Evolutionary conservation across 2,888 invertebrate species (phyloP).

Genomic region (Lasioglossum oenotherae): DNA sequence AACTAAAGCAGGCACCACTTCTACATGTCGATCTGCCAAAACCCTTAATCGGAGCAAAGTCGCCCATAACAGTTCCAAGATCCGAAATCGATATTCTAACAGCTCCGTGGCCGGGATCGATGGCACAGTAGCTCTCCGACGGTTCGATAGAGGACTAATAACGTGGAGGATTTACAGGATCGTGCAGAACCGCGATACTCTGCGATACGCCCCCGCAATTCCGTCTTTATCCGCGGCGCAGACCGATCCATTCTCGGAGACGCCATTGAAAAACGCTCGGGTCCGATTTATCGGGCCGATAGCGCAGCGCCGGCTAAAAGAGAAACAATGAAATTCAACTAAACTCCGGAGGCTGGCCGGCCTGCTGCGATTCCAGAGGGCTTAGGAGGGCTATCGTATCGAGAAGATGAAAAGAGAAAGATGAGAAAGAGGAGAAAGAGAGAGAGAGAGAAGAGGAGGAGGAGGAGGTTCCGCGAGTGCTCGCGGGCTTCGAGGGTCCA

Average conservation of each 20-base stretch:
- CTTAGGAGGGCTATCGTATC: neutral
- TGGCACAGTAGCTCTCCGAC: neutral
- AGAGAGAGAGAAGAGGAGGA: neutral
- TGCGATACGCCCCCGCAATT: conserved; percentile 9
- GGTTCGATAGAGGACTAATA: conserved; percentile 38
- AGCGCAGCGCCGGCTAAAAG: conserved; percentile 47
- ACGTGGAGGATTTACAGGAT: conserved; percentile 39
- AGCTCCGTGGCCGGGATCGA: neutral
- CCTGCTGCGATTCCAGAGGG: neutral
- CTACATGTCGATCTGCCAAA: neutral
- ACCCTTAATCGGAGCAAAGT: neutral
- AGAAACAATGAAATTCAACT: conserved; percentile 76
- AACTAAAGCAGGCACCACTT: neutral
- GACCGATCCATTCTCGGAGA: conserved; percentile 49
- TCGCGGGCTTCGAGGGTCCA: conserved; percentile 67
- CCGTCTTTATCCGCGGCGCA: conserved; percentile 35
- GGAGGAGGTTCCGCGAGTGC: conserved; percentile 5
- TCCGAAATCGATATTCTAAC: neutral
- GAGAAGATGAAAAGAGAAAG: neutral
- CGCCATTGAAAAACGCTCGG: conserved; percentile 60
- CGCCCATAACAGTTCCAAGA: neutral
- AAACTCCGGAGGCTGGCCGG: conserved; percentile 52
- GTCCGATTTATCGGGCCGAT: conserved; percentile 65
- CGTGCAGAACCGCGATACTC: conserved; percentile 15
- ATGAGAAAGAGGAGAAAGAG: neutral